Percentiles rank a stretch among this genome's conserved stretches.
These are phyloP conservation scores for Kryptopterus vitreolus DNA, from an alignment of 2,797 vertebrate genomes.

Conservation along the genomic window DNA sequence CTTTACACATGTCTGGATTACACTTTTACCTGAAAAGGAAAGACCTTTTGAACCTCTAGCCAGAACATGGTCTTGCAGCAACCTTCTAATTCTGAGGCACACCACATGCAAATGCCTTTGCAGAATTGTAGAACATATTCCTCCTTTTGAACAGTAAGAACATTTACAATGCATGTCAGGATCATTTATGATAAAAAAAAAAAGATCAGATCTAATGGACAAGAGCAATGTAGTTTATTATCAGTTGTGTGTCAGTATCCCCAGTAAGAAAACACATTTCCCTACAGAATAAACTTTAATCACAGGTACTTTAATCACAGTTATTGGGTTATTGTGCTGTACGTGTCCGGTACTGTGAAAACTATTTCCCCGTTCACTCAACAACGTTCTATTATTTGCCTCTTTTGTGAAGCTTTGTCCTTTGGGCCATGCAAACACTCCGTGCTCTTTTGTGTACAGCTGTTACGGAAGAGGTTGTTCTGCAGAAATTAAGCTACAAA, in stretches of 20 bases:
- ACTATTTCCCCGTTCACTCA: neutral
- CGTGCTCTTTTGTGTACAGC: neutral
- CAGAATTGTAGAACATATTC: neutral
- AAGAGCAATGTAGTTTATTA: neutral
- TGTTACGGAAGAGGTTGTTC: neutral
- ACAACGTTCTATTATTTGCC: neutral
- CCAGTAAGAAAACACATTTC: slow-evolving; percentile 7
- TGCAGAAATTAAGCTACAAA: neutral
- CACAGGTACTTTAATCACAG: neutral
- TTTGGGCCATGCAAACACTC: neutral
- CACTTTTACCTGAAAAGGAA: slow-evolving; percentile 1
- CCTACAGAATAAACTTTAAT: neutral
- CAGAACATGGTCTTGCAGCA: neutral
- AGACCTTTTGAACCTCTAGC: neutral
- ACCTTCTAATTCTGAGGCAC: slow-evolving; percentile 15
- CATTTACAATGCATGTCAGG: slow-evolving; percentile 9
- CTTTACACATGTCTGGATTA: neutral
- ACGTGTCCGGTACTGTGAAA: neutral
- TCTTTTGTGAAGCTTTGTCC: neutral
- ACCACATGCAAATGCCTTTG: neutral
- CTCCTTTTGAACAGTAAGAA: neutral
- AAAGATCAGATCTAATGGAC: slow-evolving; percentile 26
- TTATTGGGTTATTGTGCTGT: neutral
- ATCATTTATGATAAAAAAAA: slow-evolving; percentile 29
- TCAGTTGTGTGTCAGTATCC: neutral